A percentile compares a stretch with the other conserved stretches of the same genome.
These are phyloP conservation scores for Neopipo cinnamomea DNA, from an alignment of 2,113 vertebrate species.

Conservation along the genomic window DNA sequence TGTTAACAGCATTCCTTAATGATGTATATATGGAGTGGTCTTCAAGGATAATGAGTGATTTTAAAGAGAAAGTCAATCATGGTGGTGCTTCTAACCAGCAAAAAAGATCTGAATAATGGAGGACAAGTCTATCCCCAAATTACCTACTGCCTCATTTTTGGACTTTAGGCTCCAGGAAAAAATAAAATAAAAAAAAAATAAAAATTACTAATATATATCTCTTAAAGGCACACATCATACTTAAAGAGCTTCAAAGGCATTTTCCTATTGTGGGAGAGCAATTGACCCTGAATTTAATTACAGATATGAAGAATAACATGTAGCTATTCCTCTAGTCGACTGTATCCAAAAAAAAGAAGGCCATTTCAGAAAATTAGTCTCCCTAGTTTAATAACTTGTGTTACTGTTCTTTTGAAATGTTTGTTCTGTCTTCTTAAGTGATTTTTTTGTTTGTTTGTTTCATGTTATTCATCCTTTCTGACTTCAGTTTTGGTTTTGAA, in stretches of 20 bases:
- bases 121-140: background rate
- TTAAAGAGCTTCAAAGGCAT: background rate
- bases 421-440: background rate
- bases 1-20: conserved; percentile 75
- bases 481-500: background rate
- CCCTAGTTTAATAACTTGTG: background rate
- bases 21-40: conserved; percentile 76
- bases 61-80: conserved; percentile 79
- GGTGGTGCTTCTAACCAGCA: background rate
- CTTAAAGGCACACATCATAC: background rate
- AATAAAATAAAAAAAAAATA: background rate
- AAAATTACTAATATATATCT: background rate
- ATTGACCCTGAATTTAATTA: background rate
- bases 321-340: background rate
- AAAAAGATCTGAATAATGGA: background rate
- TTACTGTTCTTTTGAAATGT: background rate
- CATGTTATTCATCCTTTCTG: background rate
- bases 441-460: background rate
- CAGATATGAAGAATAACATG: background rate
- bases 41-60: conserved; percentile 65
- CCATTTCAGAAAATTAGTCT: background rate
- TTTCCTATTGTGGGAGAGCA: background rate
- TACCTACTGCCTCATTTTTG: background rate
- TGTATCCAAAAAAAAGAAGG: background rate
- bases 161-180: background rate